A percentile compares a stretch with the other conserved stretches of the same genome.
phyloP scores from a whole-genome alignment of 2,113 vertebrate species.

The Podarcis raffonei region DNA sequence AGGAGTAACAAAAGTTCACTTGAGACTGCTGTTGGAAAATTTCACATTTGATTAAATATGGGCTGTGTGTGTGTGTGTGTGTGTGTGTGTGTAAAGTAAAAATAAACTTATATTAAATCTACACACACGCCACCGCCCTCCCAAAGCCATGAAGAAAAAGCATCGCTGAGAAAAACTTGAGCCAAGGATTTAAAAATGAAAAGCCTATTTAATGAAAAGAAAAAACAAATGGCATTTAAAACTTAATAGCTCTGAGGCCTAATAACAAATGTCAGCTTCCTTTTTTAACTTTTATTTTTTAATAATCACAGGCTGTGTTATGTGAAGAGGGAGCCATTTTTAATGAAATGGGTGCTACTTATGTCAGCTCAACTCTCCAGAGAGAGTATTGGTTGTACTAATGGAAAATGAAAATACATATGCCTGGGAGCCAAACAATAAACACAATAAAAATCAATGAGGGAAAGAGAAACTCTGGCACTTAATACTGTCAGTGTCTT shows the following conservation, averaged over 20 bases:
- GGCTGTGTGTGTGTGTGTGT: too few relatives aligned
- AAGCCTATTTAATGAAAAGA: slow-evolving; percentile 65
- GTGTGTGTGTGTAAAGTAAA: neutral
- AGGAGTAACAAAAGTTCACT: neutral
- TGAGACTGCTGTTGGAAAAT: neutral
- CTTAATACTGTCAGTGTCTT: slow-evolving; percentile 36
- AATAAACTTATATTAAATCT: slow-evolving; percentile 1
- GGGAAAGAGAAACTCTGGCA: slow-evolving; percentile 25
- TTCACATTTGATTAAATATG: neutral
- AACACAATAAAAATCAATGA: slow-evolving; percentile 41
- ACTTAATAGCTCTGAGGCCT: slow-evolving; percentile 53
- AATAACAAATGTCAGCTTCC: slow-evolving; percentile 51
- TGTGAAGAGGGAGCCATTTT: neutral
- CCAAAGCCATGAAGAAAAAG: neutral
- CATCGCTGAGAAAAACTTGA: slow-evolving; percentile 49
- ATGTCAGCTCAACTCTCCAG: neutral
- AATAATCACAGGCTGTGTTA: slow-evolving; percentile 30
- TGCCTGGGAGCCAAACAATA: slow-evolving; percentile 16
- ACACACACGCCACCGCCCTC: neutral
- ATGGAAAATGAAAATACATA: slow-evolving; percentile 26
- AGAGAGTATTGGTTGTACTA: neutral
- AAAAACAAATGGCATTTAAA: slow-evolving; percentile 66
- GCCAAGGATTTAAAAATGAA: slow-evolving; percentile 52
- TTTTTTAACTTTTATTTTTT: slow-evolving; percentile 31
- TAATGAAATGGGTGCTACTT: neutral